These are phyloP conservation scores for Oncorhynchus kisutch DNA, from an alignment of 2,113 vertebrate genomes.

Conservation along the genomic window DNA sequence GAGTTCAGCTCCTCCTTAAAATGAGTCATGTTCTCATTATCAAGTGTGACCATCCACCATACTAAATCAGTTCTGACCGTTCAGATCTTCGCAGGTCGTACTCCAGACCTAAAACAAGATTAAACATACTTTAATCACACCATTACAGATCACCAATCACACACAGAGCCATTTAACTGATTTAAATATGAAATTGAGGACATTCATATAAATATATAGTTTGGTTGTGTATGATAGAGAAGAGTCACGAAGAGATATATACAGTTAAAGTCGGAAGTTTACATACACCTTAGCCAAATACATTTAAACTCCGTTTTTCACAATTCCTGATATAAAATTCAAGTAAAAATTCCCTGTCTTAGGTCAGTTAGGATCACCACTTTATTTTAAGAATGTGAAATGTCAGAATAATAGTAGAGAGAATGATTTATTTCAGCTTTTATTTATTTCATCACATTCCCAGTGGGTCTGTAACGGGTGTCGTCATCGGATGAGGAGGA, in stretches of 20 bases:
- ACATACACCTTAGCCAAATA: too few relatives aligned
- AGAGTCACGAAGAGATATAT: not conserved
- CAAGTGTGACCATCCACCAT: not conserved
- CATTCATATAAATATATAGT: slow-evolving; percentile 42
- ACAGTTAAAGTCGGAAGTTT: too few relatives aligned
- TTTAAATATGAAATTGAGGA: not conserved
- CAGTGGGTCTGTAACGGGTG: too few relatives aligned
- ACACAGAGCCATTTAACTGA: not conserved
- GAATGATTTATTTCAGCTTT: too few relatives aligned
- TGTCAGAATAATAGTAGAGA: too few relatives aligned
- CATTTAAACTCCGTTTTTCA: too few relatives aligned
- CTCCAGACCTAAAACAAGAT: slow-evolving; percentile 61
- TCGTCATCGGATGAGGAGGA: too few relatives aligned
- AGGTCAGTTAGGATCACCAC: too few relatives aligned
- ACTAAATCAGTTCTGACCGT: slow-evolving; percentile 50
- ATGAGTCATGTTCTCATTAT: not conserved
- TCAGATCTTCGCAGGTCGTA: slow-evolving; percentile 58
- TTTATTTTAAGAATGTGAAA: too few relatives aligned
- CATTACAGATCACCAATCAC: not conserved
- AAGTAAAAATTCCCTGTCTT: too few relatives aligned
- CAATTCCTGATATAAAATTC: too few relatives aligned
- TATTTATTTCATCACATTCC: too few relatives aligned
- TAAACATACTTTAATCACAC: slow-evolving; percentile 57
- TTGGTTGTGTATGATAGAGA: not conserved
- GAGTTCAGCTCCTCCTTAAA: not conserved